Base-by-base conservation (phyloP, 2,888 invertebrate genomes). In the Caenorhabditis sp. region DNA sequence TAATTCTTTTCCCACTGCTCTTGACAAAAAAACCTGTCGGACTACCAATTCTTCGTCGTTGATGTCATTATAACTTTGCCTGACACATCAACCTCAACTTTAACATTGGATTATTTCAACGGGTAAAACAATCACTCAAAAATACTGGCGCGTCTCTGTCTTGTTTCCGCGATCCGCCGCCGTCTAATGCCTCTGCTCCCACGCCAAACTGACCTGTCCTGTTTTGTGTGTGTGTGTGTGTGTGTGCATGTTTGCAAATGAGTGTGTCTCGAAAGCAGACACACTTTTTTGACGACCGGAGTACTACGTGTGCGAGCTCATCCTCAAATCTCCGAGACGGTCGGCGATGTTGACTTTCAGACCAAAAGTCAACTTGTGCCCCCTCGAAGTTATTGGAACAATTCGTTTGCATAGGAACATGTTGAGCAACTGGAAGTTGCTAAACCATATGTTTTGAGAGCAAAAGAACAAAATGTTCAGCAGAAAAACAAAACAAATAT, bases 1-100 rank as follows among this genome's bases (percentile, higher is more conserved):
- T 14, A 14, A n/a, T n/a, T n/a, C n/a, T 44, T 44, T 51, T 51
- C 12, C 6, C 51, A 22, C 1, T n/a, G 28, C 24, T 47, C 16
- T 24, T 12, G 24, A 7, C 68, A n/a, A 7, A 16, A 59, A 59
- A 75, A 66, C 66, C 66, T 58, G 75, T 66, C 58, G 10, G 38
- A 14, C 56, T 54, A 38, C 41, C 22, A 14, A 38, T 22, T 24
- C 5, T 44, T 61, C 54, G 69, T 31, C 54, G 54, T 69, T 77
- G 77, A 77, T 77, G 69, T 77, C 77, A 77, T 28, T 49, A 24
- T 12, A 14, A 54, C 5, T 44, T n/a, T 47, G 47, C 1, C 31
- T 77, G 77, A 77, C 77, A 77, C 77, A 77, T 63, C 69, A 63
- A 77, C 63, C 54, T 54, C 77, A 77, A 77, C 63, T 77, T 77